Conservation (phyloP, 2,888 invertebrate genomes). For the Tinea pellionella region DNA sequence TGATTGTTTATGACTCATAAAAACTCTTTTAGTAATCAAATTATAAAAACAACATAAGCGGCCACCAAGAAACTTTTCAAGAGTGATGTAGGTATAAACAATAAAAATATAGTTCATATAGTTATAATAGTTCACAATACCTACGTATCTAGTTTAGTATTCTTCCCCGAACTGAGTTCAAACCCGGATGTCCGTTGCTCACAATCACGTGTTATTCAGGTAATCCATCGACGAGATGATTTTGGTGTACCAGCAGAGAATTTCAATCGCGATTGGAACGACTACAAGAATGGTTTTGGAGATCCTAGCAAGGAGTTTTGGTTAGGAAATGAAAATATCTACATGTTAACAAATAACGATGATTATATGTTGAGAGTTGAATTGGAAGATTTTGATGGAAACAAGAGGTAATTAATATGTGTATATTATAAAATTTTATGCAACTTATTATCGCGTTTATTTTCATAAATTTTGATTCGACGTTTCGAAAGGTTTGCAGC, state of each 20-base stretch:
- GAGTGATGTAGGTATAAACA: no score
- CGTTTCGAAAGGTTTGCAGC: no score
- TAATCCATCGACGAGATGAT: conserved; percentile 90
- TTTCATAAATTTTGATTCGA: not conserved
- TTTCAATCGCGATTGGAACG: conserved; percentile 92
- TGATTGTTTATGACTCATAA: no score
- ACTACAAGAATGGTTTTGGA: conserved; percentile 93
- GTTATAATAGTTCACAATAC: no score
- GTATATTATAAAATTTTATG: not conserved
- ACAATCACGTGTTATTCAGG: conserved; percentile 58
- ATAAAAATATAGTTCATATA: no score
- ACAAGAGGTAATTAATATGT: conserved; percentile 75
- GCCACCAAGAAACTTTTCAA: no score
- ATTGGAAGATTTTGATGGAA: conserved; percentile 92
- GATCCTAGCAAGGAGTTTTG: conserved; percentile 92
- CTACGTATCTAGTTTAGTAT: no score
- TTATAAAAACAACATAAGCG: no score
- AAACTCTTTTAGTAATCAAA: no score
- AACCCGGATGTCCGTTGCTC: no score
- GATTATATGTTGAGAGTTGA: conserved; percentile 89
- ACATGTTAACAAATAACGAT: conserved; percentile 92
- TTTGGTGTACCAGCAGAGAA: conserved; percentile 89
- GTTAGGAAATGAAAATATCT: conserved; percentile 94
- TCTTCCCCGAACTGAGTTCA: no score
- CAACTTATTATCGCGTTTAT: not conserved